Conservation (phyloP, 2,113 vertebrate genomes). For the Apodemus speciosus region DNA sequence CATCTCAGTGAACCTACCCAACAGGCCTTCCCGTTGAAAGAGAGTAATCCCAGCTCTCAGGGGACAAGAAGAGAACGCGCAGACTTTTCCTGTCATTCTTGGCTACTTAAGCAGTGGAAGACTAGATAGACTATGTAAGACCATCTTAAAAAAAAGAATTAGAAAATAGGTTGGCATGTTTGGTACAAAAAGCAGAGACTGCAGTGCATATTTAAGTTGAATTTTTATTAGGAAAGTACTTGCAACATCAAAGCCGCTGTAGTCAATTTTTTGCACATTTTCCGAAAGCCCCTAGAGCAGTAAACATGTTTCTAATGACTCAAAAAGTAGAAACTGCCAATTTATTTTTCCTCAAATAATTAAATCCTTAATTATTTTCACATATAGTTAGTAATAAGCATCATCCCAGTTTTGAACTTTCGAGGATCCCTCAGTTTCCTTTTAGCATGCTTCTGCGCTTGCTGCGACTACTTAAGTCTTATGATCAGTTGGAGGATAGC, state of each 20-base stretch:
- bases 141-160: not conserved
- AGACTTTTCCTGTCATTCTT: not conserved
- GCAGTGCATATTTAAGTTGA: conserved; percentile 45
- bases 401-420: conserved; percentile 74
- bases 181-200: conserved; percentile 60
- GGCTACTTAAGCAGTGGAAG: not conserved
- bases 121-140: not conserved
- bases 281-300: conserved; percentile 72
- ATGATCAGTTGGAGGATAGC: conserved; percentile 57
- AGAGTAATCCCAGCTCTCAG: not conserved
- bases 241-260: conserved; percentile 68
- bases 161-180: conserved; percentile 56
- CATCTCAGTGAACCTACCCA: not conserved
- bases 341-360: conserved; percentile 79
- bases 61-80: not conserved
- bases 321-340: conserved; percentile 76
- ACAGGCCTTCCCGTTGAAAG: not conserved
- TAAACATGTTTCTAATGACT: conserved; percentile 78
- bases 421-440: conserved; percentile 65
- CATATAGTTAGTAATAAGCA: conserved; percentile 76
- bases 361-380: conserved; percentile 81
- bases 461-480: conserved; percentile 59
- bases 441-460: conserved; percentile 59
- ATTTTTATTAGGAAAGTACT: conserved; percentile 61
- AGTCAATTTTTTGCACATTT: conserved; percentile 50